A percentile compares a stretch with the other conserved stretches of the same genome.
phyloP scores from a whole-genome alignment of 2,797 vertebrate genomes.

The Sebastes matsubarae region DNA sequence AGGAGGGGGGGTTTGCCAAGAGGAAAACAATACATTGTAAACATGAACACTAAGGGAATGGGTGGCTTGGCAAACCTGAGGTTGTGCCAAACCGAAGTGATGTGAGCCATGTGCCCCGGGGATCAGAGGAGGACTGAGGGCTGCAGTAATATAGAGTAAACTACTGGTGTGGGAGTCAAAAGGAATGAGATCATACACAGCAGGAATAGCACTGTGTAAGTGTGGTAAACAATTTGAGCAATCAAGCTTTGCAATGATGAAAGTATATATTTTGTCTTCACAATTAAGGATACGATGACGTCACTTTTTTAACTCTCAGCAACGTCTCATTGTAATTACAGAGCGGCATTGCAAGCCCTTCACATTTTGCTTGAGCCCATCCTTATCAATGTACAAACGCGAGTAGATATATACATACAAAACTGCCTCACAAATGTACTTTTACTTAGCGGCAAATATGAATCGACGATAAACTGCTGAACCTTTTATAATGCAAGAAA shows the following conservation, averaged over 20 bases:
- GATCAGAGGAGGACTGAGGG: slow-evolving; percentile 30
- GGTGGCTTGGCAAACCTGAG: slow-evolving; percentile 55
- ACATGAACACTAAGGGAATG: slow-evolving; percentile 75
- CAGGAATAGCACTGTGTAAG: slow-evolving; percentile 24
- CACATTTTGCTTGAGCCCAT: neutral
- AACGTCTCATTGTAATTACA: neutral
- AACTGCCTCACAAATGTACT: neutral
- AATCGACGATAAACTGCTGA: neutral
- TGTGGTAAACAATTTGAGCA: slow-evolving; percentile 48
- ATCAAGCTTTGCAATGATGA: neutral
- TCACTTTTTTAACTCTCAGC: neutral
- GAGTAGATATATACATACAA: neutral
- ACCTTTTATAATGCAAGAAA: neutral
- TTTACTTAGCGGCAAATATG: neutral
- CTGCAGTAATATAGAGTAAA: slow-evolving; percentile 42
- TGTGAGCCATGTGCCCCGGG: slow-evolving; percentile 46
- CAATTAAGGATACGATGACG: neutral
- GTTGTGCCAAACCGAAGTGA: slow-evolving; percentile 56
- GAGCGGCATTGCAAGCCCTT: neutral
- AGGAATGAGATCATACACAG: slow-evolving; percentile 24
- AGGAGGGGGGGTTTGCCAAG: slow-evolving; percentile 4
- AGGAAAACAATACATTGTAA: slow-evolving; percentile 76
- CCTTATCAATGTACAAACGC: neutral
- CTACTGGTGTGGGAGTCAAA: slow-evolving; percentile 46
- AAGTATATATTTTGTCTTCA: neutral